These are phyloP conservation scores for Corydoras maculifer DNA, from an alignment of 2,113 vertebrate genomes.

Conservation along the genomic window DNA sequence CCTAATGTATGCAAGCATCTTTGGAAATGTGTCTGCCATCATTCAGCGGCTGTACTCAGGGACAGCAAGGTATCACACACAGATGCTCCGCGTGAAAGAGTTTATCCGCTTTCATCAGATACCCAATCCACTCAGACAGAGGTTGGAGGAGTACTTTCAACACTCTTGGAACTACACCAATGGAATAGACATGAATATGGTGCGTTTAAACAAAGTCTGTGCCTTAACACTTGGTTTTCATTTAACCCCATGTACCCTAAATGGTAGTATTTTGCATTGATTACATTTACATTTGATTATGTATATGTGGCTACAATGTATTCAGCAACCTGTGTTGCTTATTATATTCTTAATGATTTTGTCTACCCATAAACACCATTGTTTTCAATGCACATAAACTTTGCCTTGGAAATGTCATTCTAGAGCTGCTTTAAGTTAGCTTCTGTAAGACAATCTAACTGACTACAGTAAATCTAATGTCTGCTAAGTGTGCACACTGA, in stretches of 20 bases:
- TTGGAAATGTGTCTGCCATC: conserved; percentile 98
- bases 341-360: too few species aligned
- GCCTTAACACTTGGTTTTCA: too few species aligned
- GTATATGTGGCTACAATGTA: too few species aligned
- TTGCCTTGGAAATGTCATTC: neutral
- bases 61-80: conserved; percentile 94
- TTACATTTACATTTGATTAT: too few species aligned
- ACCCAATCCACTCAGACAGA: conserved; percentile 89
- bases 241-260: too few species aligned
- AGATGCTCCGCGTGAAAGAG: conserved; percentile 97
- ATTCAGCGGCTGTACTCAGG: conserved; percentile 97
- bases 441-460: conserved; percentile 8
- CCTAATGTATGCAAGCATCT: conserved; percentile 98
- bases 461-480: conserved; percentile 18
- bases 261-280: too few species aligned
- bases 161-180: conserved; percentile 98
- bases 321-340: too few species aligned
- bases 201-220: conserved; percentile 58
- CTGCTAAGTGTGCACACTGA: conserved; percentile 62
- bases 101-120: conserved; percentile 99
- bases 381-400: too few species aligned
- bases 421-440: conserved; percentile 9
- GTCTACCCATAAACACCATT: too few species aligned
- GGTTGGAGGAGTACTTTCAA: conserved; percentile 97
- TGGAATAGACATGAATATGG: conserved; percentile 99